Percentiles rank a stretch among this genome's conserved stretches.
Conservation (phyloP, 2,888 invertebrate species). For the Tetragnatha montana region DNA sequence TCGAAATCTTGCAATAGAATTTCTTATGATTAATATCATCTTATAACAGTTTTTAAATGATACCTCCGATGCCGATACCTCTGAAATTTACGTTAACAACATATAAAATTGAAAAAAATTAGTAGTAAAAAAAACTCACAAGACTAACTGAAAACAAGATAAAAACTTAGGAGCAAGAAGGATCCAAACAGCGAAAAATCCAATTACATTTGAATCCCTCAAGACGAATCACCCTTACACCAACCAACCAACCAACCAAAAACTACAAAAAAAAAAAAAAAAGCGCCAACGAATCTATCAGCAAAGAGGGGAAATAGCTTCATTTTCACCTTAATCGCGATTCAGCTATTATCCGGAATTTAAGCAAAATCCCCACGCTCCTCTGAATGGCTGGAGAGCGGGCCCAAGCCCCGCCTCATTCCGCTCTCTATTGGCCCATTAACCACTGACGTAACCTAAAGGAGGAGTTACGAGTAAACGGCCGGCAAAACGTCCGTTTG, state of each 20-base stretch:
- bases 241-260: not conserved
- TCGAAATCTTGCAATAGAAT: too few species aligned
- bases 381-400: constrained; percentile 50
- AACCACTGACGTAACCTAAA: constrained; percentile 51
- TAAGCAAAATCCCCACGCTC: constrained; percentile 60
- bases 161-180: too few species aligned
- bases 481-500: constrained; percentile 69
- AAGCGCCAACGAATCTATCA: constrained; percentile 25
- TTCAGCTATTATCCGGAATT: constrained; percentile 45
- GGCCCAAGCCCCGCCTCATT: constrained; percentile 39
- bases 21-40: too few species aligned
- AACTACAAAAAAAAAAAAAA: constrained; percentile 14
- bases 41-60: too few species aligned
- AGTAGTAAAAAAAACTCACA: too few species aligned
- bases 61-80: too few species aligned
- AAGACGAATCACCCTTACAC: too few species aligned
- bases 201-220: too few species aligned
- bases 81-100: too few species aligned
- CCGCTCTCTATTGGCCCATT: constrained; percentile 47
- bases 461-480: constrained; percentile 56
- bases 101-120: too few species aligned
- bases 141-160: too few species aligned
- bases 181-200: too few species aligned
- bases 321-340: constrained; percentile 62
- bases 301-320: constrained; percentile 44